Base-by-base conservation (phyloP, 2,888 invertebrate genomes). In the Anoncus sp. region DNA sequence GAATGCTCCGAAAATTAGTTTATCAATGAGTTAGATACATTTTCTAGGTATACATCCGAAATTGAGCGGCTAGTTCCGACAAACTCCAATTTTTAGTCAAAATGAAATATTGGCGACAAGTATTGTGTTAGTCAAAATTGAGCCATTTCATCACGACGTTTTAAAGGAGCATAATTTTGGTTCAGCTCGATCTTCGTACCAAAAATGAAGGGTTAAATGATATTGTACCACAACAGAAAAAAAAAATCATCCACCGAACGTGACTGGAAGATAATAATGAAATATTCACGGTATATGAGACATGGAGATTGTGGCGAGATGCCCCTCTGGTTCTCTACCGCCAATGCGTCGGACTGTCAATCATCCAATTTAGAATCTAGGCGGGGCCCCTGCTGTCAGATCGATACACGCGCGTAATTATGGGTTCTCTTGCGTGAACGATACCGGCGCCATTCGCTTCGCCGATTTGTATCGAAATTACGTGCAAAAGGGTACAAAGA, bases 291-390 rank as follows among this genome's bases (percentile, higher is more conserved):
- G n/a, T n/a, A n/a, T n/a, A 38, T 59, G 49, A 47, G 35, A 31
- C 22, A 43, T 35, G 55, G 27, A 62, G 49, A 31, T 35, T 16
- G 35, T 74, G 22, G 45, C 57, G 62, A 49, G 38, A 45, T 45
- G 47, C 59, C 45, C 43, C 69, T 60, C 38, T 45, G 47, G 63
- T 75, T 75, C 67, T 74, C 59, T 7, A 47, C 75, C 63, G 60
- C 67, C 73, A 70, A 55, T 57, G 70, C 75, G 62, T 77, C 62
- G 40, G 72, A 62, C 81, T 74, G 82, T 81, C 81, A 79, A 82
- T 79, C 81, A 81, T 65, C 63, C 75, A 81, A 82, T 81, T 82
- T 81, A 70, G 57, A 71, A 75, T 72, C 74, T 74, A 75, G 71
- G 72, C 14, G 20, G 24, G 18, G 69, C 80, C 75, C 66, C 72